These are phyloP conservation scores for Galeopterus variegatus DNA, from an alignment of 2,113 vertebrate species.

Conservation along the genomic window DNA sequence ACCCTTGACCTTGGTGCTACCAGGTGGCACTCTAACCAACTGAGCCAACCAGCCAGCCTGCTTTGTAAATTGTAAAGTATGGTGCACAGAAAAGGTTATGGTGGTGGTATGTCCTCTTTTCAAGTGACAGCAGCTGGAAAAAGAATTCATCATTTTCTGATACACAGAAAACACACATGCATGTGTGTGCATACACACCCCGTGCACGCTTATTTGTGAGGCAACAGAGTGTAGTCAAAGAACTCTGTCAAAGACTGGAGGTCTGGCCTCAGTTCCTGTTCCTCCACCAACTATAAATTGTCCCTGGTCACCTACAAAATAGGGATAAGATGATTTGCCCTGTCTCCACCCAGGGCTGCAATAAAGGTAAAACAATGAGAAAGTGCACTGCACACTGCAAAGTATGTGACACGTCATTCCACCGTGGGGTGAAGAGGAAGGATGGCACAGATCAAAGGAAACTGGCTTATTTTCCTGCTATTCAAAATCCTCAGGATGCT, in stretches of 20 bases:
- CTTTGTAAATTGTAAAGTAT: neutral
- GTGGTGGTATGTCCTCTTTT: no score
- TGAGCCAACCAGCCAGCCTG: no score
- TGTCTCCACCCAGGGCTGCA: neutral
- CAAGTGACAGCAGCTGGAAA: neutral
- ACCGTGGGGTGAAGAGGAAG: neutral
- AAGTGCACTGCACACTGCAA: fast-evolving
- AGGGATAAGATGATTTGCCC: neutral
- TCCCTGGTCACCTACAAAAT: neutral
- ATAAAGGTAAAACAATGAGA: neutral
- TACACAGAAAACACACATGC: neutral
- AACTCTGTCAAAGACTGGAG: neutral
- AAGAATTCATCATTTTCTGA: neutral
- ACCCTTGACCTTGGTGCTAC: no score
- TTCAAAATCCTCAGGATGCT: neutral
- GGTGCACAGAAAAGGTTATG: neutral
- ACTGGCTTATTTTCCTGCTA: neutral
- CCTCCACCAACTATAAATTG: neutral
- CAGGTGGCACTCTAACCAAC: no score
- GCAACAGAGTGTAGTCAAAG: neutral
- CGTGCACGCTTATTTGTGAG: neutral
- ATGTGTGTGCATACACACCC: fast-evolving
- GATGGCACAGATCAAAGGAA: neutral
- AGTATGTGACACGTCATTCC: neutral
- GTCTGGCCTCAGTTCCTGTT: neutral